Evolutionary conservation across 2,888 invertebrate genomes (phyloP).

Genomic region (Hydrotaea diabolus): DNA sequence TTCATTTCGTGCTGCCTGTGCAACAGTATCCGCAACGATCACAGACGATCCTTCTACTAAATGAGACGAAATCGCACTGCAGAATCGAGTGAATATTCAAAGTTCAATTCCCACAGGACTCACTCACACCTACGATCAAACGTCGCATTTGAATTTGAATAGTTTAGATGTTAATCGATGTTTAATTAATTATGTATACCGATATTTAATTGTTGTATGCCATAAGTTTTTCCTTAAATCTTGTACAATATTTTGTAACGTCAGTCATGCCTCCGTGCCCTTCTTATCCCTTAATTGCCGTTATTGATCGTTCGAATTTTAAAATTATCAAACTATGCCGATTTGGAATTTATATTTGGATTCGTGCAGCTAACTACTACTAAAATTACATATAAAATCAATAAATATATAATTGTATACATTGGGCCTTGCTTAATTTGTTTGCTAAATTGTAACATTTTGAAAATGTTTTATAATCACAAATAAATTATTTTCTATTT

Average conservation of each 20-base stretch:
- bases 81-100: neutral
- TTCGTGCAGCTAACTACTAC: neutral
- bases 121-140: no score
- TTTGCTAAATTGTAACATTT: no score
- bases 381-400: neutral
- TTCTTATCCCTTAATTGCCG: neutral
- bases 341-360: neutral
- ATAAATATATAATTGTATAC: neutral
- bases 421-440: neutral
- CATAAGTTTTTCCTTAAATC: no score
- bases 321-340: neutral
- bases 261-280: neutral
- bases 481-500: neutral
- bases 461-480: neutral
- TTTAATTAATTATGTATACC: no score
- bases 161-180: no score
- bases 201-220: no score
- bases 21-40: constrained; percentile 91
- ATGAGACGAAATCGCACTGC: no score
- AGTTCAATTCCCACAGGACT: no score
- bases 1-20: constrained; percentile 92
- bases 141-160: no score
- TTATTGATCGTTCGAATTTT: neutral
- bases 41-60: constrained; percentile 86
- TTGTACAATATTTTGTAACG: neutral